phyloP scores from a whole-genome alignment of 2,888 invertebrate genomes.

The Melolontha melolontha region DNA sequence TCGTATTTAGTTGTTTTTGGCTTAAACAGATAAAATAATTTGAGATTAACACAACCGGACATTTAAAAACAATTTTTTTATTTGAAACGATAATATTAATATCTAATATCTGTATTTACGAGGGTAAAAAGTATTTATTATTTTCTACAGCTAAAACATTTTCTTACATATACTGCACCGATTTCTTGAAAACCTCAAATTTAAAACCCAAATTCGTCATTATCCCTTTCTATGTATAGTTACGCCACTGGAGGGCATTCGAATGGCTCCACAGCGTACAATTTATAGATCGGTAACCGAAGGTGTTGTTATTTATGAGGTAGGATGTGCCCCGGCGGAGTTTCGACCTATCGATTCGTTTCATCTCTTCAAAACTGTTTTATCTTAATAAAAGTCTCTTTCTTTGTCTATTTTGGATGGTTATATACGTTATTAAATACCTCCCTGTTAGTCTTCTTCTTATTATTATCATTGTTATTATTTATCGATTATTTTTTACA shows the following conservation, averaged over 20 bases:
- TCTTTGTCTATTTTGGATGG: conserved; percentile 25
- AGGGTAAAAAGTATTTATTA: no score
- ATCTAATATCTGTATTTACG: no score
- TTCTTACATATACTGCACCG: no score
- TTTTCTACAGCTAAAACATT: no score
- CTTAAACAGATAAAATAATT: no score
- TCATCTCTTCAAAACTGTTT: conserved; percentile 45
- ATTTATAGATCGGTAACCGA: conserved; percentile 47
- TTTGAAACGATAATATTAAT: no score
- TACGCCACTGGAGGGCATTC: conserved; percentile 34
- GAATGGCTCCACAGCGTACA: conserved; percentile 29
- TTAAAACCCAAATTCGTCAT: conserved; percentile 2
- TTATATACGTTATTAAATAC: conserved; percentile 15
- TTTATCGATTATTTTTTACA: neutral
- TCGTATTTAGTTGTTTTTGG: no score
- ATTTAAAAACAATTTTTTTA: no score
- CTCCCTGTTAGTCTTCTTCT: conserved; percentile 17
- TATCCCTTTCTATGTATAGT: conserved; percentile 21
- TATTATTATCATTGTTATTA: conserved; percentile 9
- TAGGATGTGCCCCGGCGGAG: conserved; percentile 41
- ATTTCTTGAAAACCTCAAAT: neutral
- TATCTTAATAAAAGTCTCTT: conserved; percentile 42
- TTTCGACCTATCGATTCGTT: conserved; percentile 46
- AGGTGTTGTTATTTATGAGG: conserved; percentile 49
- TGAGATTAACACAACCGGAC: no score